These are phyloP conservation scores for Oligia latruncula DNA, from an alignment of 2,888 invertebrate genomes.

Conservation along the genomic window DNA sequence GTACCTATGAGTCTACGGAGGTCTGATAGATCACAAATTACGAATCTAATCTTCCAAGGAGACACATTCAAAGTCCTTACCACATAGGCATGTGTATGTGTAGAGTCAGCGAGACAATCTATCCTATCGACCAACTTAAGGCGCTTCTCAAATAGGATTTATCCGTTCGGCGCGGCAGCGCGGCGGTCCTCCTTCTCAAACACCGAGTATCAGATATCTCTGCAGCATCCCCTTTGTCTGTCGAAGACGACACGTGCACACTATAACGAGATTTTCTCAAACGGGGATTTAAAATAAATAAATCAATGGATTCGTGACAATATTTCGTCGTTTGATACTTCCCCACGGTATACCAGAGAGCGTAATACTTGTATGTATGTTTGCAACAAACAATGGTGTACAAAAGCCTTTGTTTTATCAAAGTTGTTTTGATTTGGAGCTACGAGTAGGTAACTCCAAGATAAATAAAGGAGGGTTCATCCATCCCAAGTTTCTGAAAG, in stretches of 20 bases:
- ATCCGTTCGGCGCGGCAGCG: slow-evolving; percentile 7
- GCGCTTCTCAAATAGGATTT: slow-evolving; percentile 50
- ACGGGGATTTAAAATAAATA: slow-evolving; percentile 59
- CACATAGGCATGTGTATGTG: slow-evolving; percentile 2
- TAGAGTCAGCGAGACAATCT: slow-evolving; percentile 30
- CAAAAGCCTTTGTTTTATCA: slow-evolving; percentile 48
- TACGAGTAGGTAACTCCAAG: slow-evolving; percentile 8
- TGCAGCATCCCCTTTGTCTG: slow-evolving; percentile 42
- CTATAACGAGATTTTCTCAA: slow-evolving; percentile 45
- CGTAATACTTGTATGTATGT: not conserved
- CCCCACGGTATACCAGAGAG: not conserved
- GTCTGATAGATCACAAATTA: not conserved
- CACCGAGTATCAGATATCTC: slow-evolving; percentile 60
- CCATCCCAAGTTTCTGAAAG: slow-evolving; percentile 32
- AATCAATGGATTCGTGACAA: slow-evolving; percentile 43
- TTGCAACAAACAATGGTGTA: slow-evolving; percentile 32
- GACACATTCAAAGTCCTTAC: slow-evolving; percentile 2
- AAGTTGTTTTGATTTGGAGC: slow-evolving; percentile 48
- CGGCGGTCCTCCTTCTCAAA: slow-evolving; percentile 27
- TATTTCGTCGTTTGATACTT: slow-evolving; percentile 11
- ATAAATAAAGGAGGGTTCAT: slow-evolving; percentile 45
- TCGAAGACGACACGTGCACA: slow-evolving; percentile 52
- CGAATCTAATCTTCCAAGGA: slow-evolving; percentile 8
- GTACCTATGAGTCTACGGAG: not conserved
- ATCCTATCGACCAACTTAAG: slow-evolving; percentile 20